phyloP scores from a whole-genome alignment of 2,797 vertebrate genomes.

The Mormyrus proboscirostris region DNA sequence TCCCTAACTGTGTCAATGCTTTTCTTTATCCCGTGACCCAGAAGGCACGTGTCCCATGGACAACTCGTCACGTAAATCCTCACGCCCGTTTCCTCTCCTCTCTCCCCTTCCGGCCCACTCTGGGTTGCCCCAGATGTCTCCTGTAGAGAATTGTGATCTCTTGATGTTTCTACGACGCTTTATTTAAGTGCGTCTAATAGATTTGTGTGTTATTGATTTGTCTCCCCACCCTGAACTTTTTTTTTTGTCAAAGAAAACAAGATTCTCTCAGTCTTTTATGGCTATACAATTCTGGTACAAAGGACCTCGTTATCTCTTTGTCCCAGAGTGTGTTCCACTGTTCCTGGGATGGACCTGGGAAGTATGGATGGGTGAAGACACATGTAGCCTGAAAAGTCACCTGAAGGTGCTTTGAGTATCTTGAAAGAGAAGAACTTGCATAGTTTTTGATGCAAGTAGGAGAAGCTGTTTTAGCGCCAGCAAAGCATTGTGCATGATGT shows the following conservation, averaged over 20 bases:
- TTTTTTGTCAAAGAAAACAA: neutral
- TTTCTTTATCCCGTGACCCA: conserved; percentile 32
- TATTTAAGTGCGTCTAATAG: neutral
- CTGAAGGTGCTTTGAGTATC: neutral
- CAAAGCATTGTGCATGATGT: neutral
- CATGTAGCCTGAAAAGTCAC: neutral
- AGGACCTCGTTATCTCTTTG: neutral
- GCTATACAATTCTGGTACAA: neutral
- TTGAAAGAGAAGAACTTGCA: neutral
- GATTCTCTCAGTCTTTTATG: neutral
- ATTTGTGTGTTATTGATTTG: neutral
- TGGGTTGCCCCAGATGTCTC: neutral
- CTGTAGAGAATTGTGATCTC: neutral
- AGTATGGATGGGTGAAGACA: neutral
- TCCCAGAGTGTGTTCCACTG: neutral
- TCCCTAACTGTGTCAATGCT: neutral
- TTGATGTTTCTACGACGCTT: neutral
- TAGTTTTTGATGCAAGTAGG: neutral
- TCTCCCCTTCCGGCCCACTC: neutral
- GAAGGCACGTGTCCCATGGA: conserved; percentile 35
- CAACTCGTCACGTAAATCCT: neutral
- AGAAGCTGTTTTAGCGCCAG: neutral
- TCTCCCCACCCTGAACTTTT: neutral
- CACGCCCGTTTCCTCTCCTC: neutral
- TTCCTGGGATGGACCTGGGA: neutral